These are phyloP conservation scores for Polyommatus iphigenia DNA, from an alignment of 2,888 invertebrate species.

Conservation along the genomic window DNA sequence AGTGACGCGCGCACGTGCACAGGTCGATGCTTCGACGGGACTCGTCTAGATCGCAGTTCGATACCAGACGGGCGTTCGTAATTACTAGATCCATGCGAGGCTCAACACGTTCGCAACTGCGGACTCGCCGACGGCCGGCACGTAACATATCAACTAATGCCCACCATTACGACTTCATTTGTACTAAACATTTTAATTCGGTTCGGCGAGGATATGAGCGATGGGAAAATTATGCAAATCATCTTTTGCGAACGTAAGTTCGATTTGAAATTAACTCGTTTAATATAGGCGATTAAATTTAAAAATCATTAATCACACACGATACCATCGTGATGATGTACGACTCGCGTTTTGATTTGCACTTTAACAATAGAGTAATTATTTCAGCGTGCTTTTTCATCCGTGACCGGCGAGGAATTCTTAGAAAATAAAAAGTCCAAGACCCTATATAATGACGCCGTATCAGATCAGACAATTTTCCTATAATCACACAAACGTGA, in stretches of 20 bases:
- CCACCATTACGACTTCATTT: conserved; percentile 22
- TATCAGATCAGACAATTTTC: conserved; percentile 31
- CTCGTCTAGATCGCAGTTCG: conserved; percentile 48
- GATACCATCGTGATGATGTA: conserved; percentile 16
- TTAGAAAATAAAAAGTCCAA: conserved; percentile 31
- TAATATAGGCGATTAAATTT: conserved; percentile 6
- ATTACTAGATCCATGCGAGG: conserved; percentile 72
- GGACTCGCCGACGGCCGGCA: conserved; percentile 50
- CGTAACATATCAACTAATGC: conserved; percentile 28
- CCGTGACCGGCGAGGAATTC: conserved; percentile 34
- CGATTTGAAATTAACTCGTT: conserved; percentile 10
- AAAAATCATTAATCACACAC: conserved; percentile 24
- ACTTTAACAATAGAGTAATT: conserved; percentile 30
- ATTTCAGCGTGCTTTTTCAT: conserved; percentile 23
- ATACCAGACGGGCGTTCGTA: conserved; percentile 59
- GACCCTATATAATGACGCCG: conserved; percentile 30
- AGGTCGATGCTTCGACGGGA: conserved; percentile 34
- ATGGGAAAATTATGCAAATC: neutral
- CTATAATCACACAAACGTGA: conserved; percentile 35
- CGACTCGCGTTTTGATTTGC: conserved; percentile 23
- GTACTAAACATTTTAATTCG: conserved; percentile 25
- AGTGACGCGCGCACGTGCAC: conserved; percentile 29
- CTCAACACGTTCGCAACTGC: conserved; percentile 48
- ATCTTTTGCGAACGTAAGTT: neutral
- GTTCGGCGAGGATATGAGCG: neutral